Base-by-base conservation (phyloP, 2,113 vertebrate genomes). In the Indicator maculatus region DNA sequence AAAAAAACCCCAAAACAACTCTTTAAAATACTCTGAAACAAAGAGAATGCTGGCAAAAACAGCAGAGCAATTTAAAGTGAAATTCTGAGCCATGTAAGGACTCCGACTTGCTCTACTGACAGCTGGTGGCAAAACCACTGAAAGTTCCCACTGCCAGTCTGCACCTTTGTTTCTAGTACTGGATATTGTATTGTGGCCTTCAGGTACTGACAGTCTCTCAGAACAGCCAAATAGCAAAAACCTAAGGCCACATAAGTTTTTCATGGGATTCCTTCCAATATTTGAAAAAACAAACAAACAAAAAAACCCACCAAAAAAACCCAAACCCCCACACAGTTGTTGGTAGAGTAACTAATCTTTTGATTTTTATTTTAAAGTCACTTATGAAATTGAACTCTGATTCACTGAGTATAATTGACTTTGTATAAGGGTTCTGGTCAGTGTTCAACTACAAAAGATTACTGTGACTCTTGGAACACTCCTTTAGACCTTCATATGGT, bases 401-500 rank as follows among this genome's bases (percentile, higher is more conserved):
- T 24, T 53, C 77, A 83, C 33, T 30, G 10, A 64, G 41, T 56
- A 45, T 31, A 63, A 41, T 3, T 84, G 21, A 18, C 21, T 58
- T 87, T 79, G 53, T 69, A 26, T 23, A 63, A 89, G 28, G 8
- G 5, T 23, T 5, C 28, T 53, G 47, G 5, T 59, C 71, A 64
- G 9, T 71, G 26, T 69, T 80, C 44, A 75, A 11, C 3, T 19
- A 19, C 39, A 15, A 45, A 81, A 58, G 16, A 73, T 38, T 10
- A 39, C 12, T 24, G 4, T 45, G 69, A 47, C 5, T 81, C 88
- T 86, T 55, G 33, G 28, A 78, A 8, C 6, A 55, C 27, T 74
- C 31, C 9, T 66, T 59, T 53, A 11, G 1, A 24, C 31, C 8
- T 59, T 66, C 4, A 9, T 52, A 11, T 0, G 1, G 8, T 45